These are phyloP conservation scores for Trematomus loennbergii DNA, from an alignment of 2,113 vertebrate genomes.

Conservation along the genomic window DNA sequence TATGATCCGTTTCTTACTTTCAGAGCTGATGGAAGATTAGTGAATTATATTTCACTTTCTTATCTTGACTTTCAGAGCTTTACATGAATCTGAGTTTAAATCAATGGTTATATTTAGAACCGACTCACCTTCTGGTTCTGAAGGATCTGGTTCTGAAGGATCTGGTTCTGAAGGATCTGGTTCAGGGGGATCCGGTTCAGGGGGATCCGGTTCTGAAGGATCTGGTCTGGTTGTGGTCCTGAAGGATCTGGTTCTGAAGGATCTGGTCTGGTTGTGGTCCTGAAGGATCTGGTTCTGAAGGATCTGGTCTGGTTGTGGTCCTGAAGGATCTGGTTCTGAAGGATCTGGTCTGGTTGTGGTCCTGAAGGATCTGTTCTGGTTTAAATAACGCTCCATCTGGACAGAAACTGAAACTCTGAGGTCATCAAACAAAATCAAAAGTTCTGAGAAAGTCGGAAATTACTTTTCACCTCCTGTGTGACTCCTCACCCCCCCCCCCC, in stretches of 20 bases:
- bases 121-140: too few relatives aligned
- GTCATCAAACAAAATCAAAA: slow-evolving; percentile 10
- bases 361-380: slow-evolving; percentile 3
- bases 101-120: too few relatives aligned
- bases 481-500: too few relatives aligned
- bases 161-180: neutral
- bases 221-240: neutral
- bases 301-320: slow-evolving; percentile 12
- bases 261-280: neutral
- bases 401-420: slow-evolving; percentile 57
- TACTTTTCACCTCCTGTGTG: slow-evolving; percentile 9
- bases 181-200: too few relatives aligned
- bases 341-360: slow-evolving; percentile 24
- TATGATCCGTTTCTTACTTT: too few relatives aligned
- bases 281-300: neutral
- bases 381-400: slow-evolving; percentile 53
- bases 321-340: neutral
- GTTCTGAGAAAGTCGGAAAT: slow-evolving; percentile 33
- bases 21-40: too few relatives aligned
- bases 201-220: neutral
- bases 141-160: neutral
- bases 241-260: neutral
- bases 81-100: too few relatives aligned
- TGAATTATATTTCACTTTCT: too few relatives aligned
- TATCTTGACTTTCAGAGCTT: too few relatives aligned